A percentile compares a stretch with the other conserved stretches of the same genome.
phyloP scores from a whole-genome alignment of 2,797 vertebrate genomes.

The Euthynnus affinis region DNA sequence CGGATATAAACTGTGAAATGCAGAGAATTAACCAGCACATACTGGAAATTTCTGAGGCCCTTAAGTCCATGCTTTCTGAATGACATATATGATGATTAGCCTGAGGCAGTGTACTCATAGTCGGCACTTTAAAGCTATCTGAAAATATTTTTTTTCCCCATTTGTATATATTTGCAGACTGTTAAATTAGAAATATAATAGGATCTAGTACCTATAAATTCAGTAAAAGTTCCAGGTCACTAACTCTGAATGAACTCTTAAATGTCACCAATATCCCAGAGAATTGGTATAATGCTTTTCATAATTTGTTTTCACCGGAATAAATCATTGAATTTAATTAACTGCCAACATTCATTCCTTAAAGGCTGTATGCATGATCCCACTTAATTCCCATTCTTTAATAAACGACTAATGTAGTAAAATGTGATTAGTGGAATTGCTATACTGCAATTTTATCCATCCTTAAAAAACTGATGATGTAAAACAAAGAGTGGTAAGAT shows the following conservation, averaged over 20 bases:
- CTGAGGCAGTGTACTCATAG: constrained; percentile 38
- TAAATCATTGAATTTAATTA: constrained; percentile 58
- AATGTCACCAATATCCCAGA: constrained; percentile 62
- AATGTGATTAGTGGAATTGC: constrained; percentile 70
- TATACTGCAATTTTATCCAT: constrained; percentile 43
- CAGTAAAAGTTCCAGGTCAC: constrained; percentile 37
- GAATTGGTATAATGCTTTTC: constrained; percentile 42
- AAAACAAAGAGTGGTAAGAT: constrained; percentile 38
- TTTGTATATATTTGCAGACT: constrained; percentile 40
- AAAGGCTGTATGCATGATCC: constrained; percentile 44
- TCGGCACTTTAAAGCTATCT: constrained; percentile 30
- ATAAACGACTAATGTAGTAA: constrained; percentile 57
- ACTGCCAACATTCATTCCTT: constrained; percentile 44
- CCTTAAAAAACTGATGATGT: constrained; percentile 32
- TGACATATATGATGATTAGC: constrained; percentile 47
- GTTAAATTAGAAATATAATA: constrained; percentile 53
- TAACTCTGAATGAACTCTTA: constrained; percentile 35
- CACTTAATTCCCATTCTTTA: constrained; percentile 55
- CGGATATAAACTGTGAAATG: constrained; percentile 18
- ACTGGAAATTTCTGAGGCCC: constrained; percentile 28
- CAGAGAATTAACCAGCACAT: constrained; percentile 10
- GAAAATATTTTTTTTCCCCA: constrained; percentile 29
- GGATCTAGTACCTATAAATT: constrained; percentile 34
- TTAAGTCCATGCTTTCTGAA: constrained; percentile 50
- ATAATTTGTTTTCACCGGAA: constrained; percentile 54